Conservation (phyloP, 2,888 invertebrate species). For the Julus scandinavius region DNA sequence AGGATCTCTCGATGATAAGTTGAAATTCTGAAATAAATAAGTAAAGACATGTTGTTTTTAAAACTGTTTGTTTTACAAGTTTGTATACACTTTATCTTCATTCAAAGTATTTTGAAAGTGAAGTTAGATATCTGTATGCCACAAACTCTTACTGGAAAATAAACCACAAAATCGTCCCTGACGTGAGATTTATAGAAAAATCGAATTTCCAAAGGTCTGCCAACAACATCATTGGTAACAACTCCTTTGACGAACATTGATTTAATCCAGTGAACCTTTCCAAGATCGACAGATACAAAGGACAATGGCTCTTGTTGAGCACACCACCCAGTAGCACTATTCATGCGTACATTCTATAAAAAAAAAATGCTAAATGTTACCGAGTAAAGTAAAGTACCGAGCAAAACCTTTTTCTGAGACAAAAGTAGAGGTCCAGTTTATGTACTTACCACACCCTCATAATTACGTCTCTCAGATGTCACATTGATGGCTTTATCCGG, state of each 20-base stretch:
- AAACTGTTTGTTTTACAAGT: neutral
- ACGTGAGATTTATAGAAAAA: conserved; percentile 97
- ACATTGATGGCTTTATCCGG: conserved; percentile 96
- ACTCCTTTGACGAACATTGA: conserved; percentile 94
- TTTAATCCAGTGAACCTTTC: conserved; percentile 90
- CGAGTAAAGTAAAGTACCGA: too few species aligned
- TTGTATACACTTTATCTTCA: too few species aligned
- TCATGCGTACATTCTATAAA: conserved; percentile 79
- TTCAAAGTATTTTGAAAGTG: too few species aligned
- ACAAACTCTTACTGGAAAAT: conserved; percentile 76
- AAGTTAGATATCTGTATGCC: too few species aligned
- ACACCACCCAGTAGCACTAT: conserved; percentile 96
- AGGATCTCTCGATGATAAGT: conserved; percentile 93
- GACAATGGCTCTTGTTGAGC: conserved; percentile 94
- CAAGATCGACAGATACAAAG: conserved; percentile 94
- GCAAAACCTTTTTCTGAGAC: neutral
- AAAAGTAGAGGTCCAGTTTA: neutral
- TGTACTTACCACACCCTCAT: conserved; percentile 59
- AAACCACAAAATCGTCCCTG: conserved; percentile 93
- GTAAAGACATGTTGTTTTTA: neutral
- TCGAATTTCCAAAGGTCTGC: conserved; percentile 93
- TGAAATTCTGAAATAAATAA: conserved; percentile 75
- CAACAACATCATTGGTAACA: conserved; percentile 93
- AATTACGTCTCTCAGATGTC: conserved; percentile 79
- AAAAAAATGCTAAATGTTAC: neutral